Evolutionary conservation across 2,888 invertebrate species (phyloP).

Genomic region (Seira ritae): DNA sequence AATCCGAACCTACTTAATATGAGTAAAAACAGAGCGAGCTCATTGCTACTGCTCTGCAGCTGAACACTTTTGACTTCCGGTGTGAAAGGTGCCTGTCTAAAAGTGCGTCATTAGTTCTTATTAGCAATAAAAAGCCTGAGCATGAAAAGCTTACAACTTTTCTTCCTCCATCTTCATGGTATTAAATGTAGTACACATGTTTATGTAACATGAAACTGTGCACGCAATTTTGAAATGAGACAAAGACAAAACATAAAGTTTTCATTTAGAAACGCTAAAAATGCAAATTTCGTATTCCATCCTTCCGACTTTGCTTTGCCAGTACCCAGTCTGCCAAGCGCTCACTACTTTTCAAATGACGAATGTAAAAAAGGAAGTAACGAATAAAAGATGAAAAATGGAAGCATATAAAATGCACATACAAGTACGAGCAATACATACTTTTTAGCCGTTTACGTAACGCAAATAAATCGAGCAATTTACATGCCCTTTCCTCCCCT

Average conservation of each 20-base stretch:
- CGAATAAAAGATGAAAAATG: conserved; percentile 3
- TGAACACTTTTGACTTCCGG: neutral
- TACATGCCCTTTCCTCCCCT: conserved; percentile 5
- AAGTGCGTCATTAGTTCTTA: conserved; percentile 60
- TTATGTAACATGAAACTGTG: neutral
- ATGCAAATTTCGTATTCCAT: neutral
- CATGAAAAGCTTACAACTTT: conserved; percentile 53
- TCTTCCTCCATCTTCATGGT: conserved; percentile 28
- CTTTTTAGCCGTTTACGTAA: neutral
- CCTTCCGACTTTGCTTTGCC: neutral
- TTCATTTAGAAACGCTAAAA: neutral
- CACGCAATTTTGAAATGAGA: neutral
- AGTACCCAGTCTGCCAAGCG: neutral
- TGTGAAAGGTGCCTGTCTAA: conserved; percentile 46
- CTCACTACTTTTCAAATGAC: neutral
- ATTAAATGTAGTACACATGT: too few relatives aligned
- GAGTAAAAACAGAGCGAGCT: too few relatives aligned
- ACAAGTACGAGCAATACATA: neutral
- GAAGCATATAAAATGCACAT: neutral
- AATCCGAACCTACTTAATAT: too few relatives aligned
- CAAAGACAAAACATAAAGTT: neutral
- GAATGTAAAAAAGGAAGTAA: neutral
- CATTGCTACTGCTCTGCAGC: too few relatives aligned
- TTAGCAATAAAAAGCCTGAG: conserved; percentile 53
- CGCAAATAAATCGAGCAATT: conserved; percentile 7